Base-by-base conservation (phyloP, 2,113 vertebrate species). In the Sitta europaea region DNA sequence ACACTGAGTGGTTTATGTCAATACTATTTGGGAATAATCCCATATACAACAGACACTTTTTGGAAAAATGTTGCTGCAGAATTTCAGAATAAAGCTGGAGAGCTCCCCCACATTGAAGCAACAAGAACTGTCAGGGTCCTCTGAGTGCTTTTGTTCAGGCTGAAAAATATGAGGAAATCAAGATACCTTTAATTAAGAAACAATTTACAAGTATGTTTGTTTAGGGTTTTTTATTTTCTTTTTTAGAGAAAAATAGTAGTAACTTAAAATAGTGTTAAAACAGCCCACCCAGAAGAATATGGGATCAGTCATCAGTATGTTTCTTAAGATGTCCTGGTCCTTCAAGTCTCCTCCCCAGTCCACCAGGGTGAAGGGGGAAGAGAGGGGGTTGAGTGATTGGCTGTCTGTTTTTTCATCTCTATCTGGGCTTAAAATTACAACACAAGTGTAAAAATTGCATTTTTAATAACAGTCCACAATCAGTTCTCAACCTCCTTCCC, bases 71-170 rank as follows among this genome's bases (percentile, higher is more conserved):
- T 18, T 45, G 16, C 7, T 61, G 16, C 2, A 2, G 51, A 48
- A 40, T 17, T 80, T 95, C 54, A 47, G 16, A 59, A 51, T 25
- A 73, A 65, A 85, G 3, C 29, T 51, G 45, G 6, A n/a, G 31
- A 81, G 1, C 3, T 79, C 36, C 9, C 4, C 28, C 2, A 0
- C 0, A 0, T 1, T 29, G 11, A 71, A 15, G 6, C 6, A 59
- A 19, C 9, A 42, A 35, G 43, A 88, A 35, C 18, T 51, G 5
- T 33, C 13, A 54, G 5, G 1, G 2, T 71, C 5, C 17, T 54
- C 14, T 58, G 19, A 54, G 11, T 45, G 8, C 6, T 43, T 9
- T 63, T 9, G 5, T 53, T 83, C 5, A 68, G 16, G 19, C 5
- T 68, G 31, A 89, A 75, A 83, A 79, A 47, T 19, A 55, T 28